Evolutionary conservation across 2,113 vertebrate species (phyloP), one percentile per base, ranked within the genome.

Genomic region (Aldabrachelys gigantea): DNA sequence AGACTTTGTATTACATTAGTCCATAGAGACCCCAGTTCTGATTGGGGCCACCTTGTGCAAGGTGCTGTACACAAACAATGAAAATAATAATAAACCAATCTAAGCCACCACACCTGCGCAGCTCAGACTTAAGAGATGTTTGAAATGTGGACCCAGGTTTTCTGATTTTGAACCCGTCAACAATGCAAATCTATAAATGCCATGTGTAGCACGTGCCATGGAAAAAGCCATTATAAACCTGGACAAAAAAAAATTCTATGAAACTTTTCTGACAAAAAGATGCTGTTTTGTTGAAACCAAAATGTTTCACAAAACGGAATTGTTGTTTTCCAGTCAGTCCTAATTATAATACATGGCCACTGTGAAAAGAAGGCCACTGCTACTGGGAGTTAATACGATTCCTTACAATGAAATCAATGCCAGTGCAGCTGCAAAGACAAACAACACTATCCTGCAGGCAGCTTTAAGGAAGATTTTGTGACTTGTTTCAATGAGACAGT

Each of bases 381-480:
- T 85, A 75, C 69, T 50, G 38, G 13, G 44, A 94, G 72, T 81
- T 94, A 94, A 96, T 97, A 17, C 0, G 90, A 95, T 97, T 95
- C 78, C 80, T 85, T 81, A 75, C 87, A 95, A 85, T 79, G 54
- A 92, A 31, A 91, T 87, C 91, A 94, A 87, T 57, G 76, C 83
- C 87, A 87, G n/a, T 54, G 47, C 82, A 56, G 79, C 82, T 80
- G 90, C 87, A 93, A 84, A 93, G 27, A 79, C 52, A 82, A 87
- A 69, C 47, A 72, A 44, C 1, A 0, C 88, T 96, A 89, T 95
- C 97, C 97, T 97, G 83, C 86, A 97, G 95, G 96, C 95, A 96
- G 95, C 90, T 97, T 95, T 93, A 91, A 94, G 89, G 82, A 95
- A 75, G 84, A 96, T 96, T 97, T 98, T 54, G 90, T 92, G 92